Evolutionary conservation across 1,140 invertebrate species (phyloP), one percentile per base, ranked within the genome.

Genomic region (Myzus persicae): DNA sequence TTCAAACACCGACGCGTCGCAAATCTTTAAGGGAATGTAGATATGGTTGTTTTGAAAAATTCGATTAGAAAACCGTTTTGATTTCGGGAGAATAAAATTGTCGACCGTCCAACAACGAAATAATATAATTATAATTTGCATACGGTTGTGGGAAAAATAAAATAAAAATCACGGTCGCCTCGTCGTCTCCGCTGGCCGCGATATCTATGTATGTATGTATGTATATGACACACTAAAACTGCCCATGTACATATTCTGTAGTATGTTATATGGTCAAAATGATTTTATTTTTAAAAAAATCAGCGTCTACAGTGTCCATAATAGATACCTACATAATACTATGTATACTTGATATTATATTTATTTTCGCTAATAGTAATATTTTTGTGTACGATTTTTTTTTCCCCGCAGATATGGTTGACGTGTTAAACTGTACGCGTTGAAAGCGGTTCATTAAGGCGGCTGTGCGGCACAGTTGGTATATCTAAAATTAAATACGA

Each of bases 401-500:
- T 88, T 88, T 88, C 8, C 24, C 46, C 22, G 36, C 48, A 89
- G 88, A 89, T 89, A 40, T 26, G 88, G 48, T 89, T 40, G 88
- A 89, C 48, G 88, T 54, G 88, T 51, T 51, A 89, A 89, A 89
- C n/a, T 38, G 46, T 89, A 89, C 48, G 88, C 48, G 88, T 38
- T 89, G 88, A 89, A 89, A 89, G 88, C 88, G 88, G 88, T 89
- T 89, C 88, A 89, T 89, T 89, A 89, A 89, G 88, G 9, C 46
- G 85, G 48, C 88, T 51, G 88, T 38, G 46, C 46, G 46, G 36
- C 88, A 26, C 46, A 38, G 46, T 89, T 8, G 36, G 88, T 89
- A 88, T 88, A 89, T 89, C 88, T 89, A 89, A 89, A 89, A 89
- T 89, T 89, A 89, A 89, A 89, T 89, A 54, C 88, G 48, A 54